Percentiles rank a stretch among this genome's conserved stretches.
These are phyloP conservation scores for Onthophagus sagittarius DNA, from an alignment of 2,888 invertebrate genomes.

Conservation along the genomic window DNA sequence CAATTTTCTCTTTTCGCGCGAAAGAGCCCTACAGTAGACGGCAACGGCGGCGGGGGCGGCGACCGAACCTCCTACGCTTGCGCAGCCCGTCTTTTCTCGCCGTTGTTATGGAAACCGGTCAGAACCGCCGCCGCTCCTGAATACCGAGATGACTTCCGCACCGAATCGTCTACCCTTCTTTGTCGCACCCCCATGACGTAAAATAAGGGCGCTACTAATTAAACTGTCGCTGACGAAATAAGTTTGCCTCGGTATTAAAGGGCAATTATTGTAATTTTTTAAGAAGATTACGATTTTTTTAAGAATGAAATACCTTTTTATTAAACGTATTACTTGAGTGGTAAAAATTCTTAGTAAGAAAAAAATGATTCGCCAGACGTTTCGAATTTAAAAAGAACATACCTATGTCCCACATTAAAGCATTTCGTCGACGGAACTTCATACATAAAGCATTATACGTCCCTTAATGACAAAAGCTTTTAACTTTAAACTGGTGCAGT, in stretches of 20 bases:
- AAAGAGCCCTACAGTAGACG: background rate
- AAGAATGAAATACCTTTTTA: too few relatives aligned
- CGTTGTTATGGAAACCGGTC: background rate
- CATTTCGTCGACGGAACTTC: background rate
- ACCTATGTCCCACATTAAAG: background rate
- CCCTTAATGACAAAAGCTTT: background rate
- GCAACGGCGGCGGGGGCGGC: background rate
- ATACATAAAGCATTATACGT: background rate
- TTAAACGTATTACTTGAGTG: too few relatives aligned
- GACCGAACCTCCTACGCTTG: background rate
- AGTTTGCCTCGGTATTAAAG: background rate
- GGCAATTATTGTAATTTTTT: background rate
- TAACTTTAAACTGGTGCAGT: background rate
- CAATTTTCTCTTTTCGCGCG: background rate
- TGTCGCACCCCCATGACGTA: background rate
- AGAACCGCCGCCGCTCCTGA: background rate
- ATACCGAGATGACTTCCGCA: background rate
- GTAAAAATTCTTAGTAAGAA: background rate
- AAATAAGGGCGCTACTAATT: background rate
- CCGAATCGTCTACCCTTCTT: background rate
- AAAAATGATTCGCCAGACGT: background rate
- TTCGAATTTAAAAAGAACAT: background rate
- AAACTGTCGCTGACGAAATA: background rate
- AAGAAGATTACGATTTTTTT: background rate
- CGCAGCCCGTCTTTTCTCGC: background rate